A percentile compares a stretch with the other conserved stretches of the same genome.
Evolutionary conservation across 2,113 vertebrate species (phyloP).

Genomic region (Aphyosemion australe): DNA sequence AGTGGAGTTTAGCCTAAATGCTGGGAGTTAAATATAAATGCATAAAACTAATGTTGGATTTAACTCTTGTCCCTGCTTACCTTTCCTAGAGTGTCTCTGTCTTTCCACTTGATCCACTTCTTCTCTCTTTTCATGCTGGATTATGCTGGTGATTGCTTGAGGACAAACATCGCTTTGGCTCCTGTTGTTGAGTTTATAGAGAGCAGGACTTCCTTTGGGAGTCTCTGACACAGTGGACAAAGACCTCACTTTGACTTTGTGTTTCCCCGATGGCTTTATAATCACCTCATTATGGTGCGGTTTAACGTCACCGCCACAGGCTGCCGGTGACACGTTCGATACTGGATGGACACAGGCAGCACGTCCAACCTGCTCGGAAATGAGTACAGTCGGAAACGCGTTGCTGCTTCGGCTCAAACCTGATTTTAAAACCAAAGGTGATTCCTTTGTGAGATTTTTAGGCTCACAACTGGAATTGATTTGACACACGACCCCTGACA

Average conservation of each 20-base stretch:
- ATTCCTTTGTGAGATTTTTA: slow-evolving; percentile 54
- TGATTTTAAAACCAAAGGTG: slow-evolving; percentile 41
- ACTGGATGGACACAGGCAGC: background rate
- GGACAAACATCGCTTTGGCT: slow-evolving; percentile 73
- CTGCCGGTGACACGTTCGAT: background rate
- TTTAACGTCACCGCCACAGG: slow-evolving; percentile 1
- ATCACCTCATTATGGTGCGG: slow-evolving; percentile 43
- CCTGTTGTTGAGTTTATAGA: slow-evolving; percentile 68
- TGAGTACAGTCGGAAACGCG: slow-evolving; percentile 45
- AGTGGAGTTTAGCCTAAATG: slow-evolving; percentile 34
- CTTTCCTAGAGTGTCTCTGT: slow-evolving; percentile 77
- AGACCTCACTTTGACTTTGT: slow-evolving; percentile 72
- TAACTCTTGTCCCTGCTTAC: slow-evolving; percentile 63
- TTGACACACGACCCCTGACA: too few relatives aligned
- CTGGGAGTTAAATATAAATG: slow-evolving; percentile 30
- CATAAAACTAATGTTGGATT: slow-evolving; percentile 12
- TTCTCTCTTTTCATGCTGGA: slow-evolving; percentile 75
- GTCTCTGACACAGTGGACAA: slow-evolving; percentile 75
- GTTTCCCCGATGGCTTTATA: slow-evolving; percentile 64
- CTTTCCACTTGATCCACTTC: slow-evolving; percentile 67
- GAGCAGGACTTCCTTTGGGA: slow-evolving; percentile 80
- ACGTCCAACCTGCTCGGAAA: slow-evolving; percentile 35
- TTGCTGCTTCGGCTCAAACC: slow-evolving; percentile 43
- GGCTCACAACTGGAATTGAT: slow-evolving; percentile 14
- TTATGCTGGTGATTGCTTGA: slow-evolving; percentile 69